Conservation (phyloP, 2,888 invertebrate species). For the Scaptomyza parva region DNA sequence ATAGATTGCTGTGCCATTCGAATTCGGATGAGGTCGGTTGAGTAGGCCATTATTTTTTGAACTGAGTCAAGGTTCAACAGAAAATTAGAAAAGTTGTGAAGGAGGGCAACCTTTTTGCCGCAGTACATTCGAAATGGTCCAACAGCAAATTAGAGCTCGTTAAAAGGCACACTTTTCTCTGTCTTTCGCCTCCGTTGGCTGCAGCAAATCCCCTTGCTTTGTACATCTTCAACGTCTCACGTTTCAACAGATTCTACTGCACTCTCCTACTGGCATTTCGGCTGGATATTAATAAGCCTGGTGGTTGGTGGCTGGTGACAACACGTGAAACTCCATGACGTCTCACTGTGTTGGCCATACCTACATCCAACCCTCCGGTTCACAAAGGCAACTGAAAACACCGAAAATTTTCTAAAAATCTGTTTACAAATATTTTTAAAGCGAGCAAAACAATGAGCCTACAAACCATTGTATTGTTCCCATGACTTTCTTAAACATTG, state of each 20-base stretch:
- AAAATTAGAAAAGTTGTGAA: constrained; percentile 58
- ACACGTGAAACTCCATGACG: constrained; percentile 81
- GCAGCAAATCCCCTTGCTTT: constrained; percentile 37
- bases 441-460: constrained; percentile 44
- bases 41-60: constrained; percentile 58
- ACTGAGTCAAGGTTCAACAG: constrained; percentile 45
- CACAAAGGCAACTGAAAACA: constrained; percentile 62
- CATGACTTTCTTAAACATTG: constrained; percentile 46
- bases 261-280: constrained; percentile 46
- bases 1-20: constrained; percentile 25
- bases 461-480: constrained; percentile 37
- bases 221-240: constrained; percentile 53
- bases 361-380: constrained; percentile 60
- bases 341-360: constrained; percentile 68
- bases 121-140: constrained; percentile 57
- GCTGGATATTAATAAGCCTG: constrained; percentile 77
- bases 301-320: constrained; percentile 82
- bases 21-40: constrained; percentile 44
- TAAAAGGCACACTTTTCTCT: constrained; percentile 76
- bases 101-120: constrained; percentile 53
- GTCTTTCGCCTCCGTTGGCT: constrained; percentile 31
- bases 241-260: constrained; percentile 74
- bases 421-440: constrained; percentile 83
- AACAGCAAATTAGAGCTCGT: constrained; percentile 77
- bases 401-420: constrained; percentile 71